phyloP scores from a whole-genome alignment of 2,113 vertebrate genomes.

The Microtus montanus region DNA sequence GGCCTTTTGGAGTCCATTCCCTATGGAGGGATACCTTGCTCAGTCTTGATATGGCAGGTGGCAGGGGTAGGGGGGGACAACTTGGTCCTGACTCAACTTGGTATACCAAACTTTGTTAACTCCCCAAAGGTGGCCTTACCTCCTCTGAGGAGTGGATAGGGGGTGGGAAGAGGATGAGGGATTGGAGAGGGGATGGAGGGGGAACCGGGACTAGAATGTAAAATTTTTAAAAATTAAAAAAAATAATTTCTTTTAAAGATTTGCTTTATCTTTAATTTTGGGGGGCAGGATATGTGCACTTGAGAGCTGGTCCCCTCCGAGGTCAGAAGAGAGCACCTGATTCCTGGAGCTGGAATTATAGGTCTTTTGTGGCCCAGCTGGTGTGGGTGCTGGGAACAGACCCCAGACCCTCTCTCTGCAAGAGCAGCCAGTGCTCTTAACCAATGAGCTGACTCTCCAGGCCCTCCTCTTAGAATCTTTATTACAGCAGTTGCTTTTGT shows the following conservation, averaged over 20 bases:
- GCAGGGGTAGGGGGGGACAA: too few relatives aligned
- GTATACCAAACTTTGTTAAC: too few relatives aligned
- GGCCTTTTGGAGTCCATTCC: too few relatives aligned
- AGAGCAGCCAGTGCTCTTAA: not conserved
- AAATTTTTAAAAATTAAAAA: too few relatives aligned
- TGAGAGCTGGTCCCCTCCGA: not conserved
- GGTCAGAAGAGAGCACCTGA: not conserved
- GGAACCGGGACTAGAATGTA: too few relatives aligned
- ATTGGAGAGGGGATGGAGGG: too few relatives aligned
- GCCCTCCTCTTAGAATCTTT: not conserved
- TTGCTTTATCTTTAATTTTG: not conserved
- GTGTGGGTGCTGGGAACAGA: not conserved
- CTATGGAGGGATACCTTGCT: too few relatives aligned
- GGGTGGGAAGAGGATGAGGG: too few relatives aligned
- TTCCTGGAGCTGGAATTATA: not conserved
- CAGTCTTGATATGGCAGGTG: too few relatives aligned
- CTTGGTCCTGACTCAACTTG: too few relatives aligned
- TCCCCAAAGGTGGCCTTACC: too few relatives aligned
- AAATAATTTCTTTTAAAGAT: not conserved
- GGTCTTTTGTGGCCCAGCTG: not conserved
- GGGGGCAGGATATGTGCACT: not conserved
- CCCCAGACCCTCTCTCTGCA: not conserved
- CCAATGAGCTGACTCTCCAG: not conserved
- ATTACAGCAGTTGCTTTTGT: not conserved
- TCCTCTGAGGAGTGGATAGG: too few relatives aligned